These are phyloP conservation scores for Pteropus alecto DNA, from an alignment of 2,113 vertebrate genomes.

Conservation along the genomic window DNA sequence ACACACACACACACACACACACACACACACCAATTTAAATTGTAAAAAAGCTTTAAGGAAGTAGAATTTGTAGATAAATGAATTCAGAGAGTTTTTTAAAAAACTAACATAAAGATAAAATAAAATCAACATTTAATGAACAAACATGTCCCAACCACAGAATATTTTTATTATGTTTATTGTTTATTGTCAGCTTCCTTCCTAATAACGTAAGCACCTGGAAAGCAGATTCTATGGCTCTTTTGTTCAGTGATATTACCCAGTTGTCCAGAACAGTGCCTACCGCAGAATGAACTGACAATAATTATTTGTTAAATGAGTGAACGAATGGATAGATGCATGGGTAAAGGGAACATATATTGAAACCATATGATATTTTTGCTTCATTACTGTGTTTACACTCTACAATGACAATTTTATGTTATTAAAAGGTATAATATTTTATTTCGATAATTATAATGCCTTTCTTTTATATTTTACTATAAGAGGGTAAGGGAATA, in stretches of 20 bases:
- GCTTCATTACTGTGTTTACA: not conserved
- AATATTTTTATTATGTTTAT: not conserved
- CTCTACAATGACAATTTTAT: not conserved
- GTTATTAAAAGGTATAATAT: not conserved
- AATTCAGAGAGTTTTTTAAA: not conserved
- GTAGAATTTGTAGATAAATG: not conserved
- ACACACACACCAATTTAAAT: not conserved
- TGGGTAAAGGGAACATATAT: not conserved
- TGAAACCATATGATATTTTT: not conserved
- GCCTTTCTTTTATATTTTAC: not conserved
- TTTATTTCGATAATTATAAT: not conserved
- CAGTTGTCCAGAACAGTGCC: not conserved
- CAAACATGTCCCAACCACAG: not conserved
- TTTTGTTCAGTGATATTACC: not conserved
- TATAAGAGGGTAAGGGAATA: not conserved
- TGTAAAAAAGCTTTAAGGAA: not conserved
- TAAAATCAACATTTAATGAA: not conserved
- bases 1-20: accelerated
- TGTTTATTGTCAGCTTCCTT: not conserved
- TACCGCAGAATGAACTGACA: not conserved
- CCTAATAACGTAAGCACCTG: not conserved
- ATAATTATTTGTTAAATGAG: not conserved
- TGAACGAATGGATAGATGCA: not conserved
- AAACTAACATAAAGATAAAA: not conserved
- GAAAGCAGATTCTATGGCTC: no score